phyloP scores from a whole-genome alignment of 1,140 invertebrate genomes.

The Coenobita brevimanus region DNA sequence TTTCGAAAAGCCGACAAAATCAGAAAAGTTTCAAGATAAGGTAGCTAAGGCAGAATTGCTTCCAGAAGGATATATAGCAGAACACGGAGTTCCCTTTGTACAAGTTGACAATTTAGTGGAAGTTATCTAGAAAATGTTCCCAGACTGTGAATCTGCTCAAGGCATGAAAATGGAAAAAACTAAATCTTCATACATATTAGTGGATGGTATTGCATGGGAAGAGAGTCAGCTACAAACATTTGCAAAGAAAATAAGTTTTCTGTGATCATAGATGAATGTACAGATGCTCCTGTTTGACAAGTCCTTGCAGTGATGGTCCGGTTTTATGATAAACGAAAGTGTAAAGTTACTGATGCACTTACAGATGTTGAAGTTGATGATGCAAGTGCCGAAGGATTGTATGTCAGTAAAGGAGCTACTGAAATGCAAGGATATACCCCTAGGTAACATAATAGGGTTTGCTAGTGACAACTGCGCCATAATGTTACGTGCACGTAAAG shows the following conservation, averaged over 20 bases:
- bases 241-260: constrained; percentile 34
- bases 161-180: constrained; percentile 8
- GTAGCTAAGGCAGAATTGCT: constrained; percentile 22
- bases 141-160: constrained; percentile 23
- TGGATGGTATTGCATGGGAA: constrained; percentile 35
- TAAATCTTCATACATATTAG: constrained; percentile 6
- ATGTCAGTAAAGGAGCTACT: constrained; percentile 20
- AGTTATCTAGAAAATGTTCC: constrained; percentile 26
- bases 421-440: constrained; percentile 46
- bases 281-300: constrained; percentile 29
- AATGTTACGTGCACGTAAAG: constrained; percentile 28
- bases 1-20: background rate
- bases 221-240: constrained; percentile 8
- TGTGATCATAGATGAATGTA: constrained; percentile 20
- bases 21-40: constrained; percentile 10
- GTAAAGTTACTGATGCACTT: constrained; percentile 19
- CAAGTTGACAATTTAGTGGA: constrained; percentile 41
- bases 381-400: constrained; percentile 35
- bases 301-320: constrained; percentile 33
- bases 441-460: constrained; percentile 63
- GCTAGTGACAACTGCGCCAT: constrained; percentile 45
- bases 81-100: constrained; percentile 15
- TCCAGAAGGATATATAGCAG: background rate
- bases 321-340: background rate
- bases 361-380: constrained; percentile 50